Base-by-base conservation (phyloP, 2,888 invertebrate species). In the Charanyca ferruginea region DNA sequence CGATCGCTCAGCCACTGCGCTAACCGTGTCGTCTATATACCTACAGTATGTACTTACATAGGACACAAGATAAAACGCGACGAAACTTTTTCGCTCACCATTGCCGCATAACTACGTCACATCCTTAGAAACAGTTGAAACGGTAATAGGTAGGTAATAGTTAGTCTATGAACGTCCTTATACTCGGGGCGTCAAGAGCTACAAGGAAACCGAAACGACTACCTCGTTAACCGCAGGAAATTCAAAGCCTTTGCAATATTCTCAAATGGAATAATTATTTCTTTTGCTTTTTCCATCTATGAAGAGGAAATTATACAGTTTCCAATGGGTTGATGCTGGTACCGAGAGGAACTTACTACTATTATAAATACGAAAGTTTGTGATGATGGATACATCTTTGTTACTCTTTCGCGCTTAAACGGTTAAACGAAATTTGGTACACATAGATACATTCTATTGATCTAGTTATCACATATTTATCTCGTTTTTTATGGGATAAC, bases 161-260 rank as follows among this genome's bases (percentile, higher is more conserved):
- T 64, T 64, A 55, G 44, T 57, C 47, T 49, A 68, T 60, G 62
- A 48, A 60, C 52, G 28, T 65, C 47, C 38, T 25, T 41, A n/a
- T n/a, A 20, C 28, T 49, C 28, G 35, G 32, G 48, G 2, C 52
- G 53, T 16, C 42, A 25, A 48, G 48, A 41, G 58, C 51, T 69
- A 9, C 49, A 66, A 55, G 79, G 72, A 79, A 83, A 78, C 75
- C 53, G 55, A 73, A 66, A 68, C 57, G 67, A 58, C 59, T 67
- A 79, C 73, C 75, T 74, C 74, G 51, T 79, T 83, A 76, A 63
- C 80, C 70, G 49, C 76, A 81, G 85, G 83, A 83, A 84, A 80
- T 84, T 83, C 63, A 77, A 84, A 74, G 58, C 63, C 69, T 72
- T 76, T 68, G 75, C 70, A 72, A 74, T 77, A 68, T 74, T 69